A percentile compares a stretch with the other conserved stretches of the same genome.
Evolutionary conservation across 2,113 vertebrate genomes (phyloP).

Genomic region (Salvelinus namaycush): DNA sequence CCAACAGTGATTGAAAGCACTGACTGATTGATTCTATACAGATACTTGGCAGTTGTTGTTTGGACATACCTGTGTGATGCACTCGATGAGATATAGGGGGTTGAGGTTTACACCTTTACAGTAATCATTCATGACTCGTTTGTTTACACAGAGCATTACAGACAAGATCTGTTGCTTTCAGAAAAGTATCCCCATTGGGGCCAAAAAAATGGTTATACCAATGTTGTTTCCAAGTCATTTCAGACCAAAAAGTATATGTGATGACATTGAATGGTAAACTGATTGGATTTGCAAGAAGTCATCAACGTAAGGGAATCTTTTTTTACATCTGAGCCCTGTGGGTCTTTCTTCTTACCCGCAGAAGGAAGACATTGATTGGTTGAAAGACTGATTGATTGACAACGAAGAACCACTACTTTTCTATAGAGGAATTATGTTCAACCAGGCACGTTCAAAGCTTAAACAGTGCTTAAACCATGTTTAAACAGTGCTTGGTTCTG

Average conservation of each 20-base stretch:
- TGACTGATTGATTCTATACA: not conserved
- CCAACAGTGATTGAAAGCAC: too few relatives aligned
- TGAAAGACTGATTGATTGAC: too few relatives aligned
- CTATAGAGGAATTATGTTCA: not conserved
- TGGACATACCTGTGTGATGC: constrained; percentile 15
- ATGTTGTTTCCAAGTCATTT: constrained; percentile 39
- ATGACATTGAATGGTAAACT: not conserved
- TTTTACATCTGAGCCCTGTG: not conserved
- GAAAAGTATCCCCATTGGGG: constrained; percentile 44
- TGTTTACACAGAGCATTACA: constrained; percentile 62
- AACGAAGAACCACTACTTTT: not conserved
- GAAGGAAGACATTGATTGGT: too few relatives aligned
- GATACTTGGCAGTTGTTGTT: constrained; percentile 5
- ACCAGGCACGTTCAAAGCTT: too few relatives aligned
- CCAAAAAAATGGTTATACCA: too few relatives aligned
- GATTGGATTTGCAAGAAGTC: not conserved
- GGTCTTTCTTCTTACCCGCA: too few relatives aligned
- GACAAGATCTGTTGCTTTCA: constrained; percentile 58
- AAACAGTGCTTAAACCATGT: too few relatives aligned
- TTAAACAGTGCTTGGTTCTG: too few relatives aligned
- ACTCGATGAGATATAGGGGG: constrained; percentile 18
- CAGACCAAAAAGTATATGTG: constrained; percentile 1
- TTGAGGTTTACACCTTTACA: constrained; percentile 62
- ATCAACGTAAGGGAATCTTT: too few relatives aligned
- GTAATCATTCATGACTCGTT: constrained; percentile 71